Percentiles rank a stretch among this genome's conserved stretches.
These are phyloP conservation scores for Sarcophaga peregrina DNA, from an alignment of 1,140 invertebrate genomes.

Conservation along the genomic window DNA sequence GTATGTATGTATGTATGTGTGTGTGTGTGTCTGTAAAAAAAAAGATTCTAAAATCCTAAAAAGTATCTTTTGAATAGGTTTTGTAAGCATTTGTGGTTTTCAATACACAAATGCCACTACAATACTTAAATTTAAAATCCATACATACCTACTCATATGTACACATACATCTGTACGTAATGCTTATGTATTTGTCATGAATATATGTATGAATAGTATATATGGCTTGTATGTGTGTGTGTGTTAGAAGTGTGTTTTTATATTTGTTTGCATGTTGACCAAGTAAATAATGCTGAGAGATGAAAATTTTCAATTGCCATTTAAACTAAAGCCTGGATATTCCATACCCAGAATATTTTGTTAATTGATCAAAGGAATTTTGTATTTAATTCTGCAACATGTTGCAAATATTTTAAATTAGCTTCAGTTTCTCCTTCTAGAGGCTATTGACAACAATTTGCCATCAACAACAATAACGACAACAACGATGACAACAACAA, in stretches of 20 bases:
- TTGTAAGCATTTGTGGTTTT: conserved; percentile 39
- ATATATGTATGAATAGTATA: neutral
- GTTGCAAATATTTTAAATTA: neutral
- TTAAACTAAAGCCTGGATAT: neutral
- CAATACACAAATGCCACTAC: neutral
- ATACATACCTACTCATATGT: too few relatives aligned
- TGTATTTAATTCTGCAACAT: neutral
- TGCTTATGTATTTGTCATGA: too few relatives aligned
- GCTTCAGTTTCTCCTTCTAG: too few relatives aligned
- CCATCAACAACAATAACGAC: too few relatives aligned
- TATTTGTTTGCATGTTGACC: conserved; percentile 1
- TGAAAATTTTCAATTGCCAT: conserved; percentile 15
- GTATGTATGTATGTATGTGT: neutral
- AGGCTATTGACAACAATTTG: too few relatives aligned
- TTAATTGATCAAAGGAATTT: conserved; percentile 2
- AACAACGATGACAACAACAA: too few relatives aligned
- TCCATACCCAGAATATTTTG: neutral
- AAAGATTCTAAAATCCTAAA: neutral
- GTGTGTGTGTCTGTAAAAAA: neutral
- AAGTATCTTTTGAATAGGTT: conserved; percentile 29
- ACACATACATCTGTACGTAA: too few relatives aligned
- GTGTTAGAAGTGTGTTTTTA: neutral
- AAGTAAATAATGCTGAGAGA: conserved; percentile 33
- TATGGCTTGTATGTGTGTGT: neutral
- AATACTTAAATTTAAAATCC: too few relatives aligned